phyloP scores from a whole-genome alignment of 2,113 vertebrate species.

The Python bivittatus region DNA sequence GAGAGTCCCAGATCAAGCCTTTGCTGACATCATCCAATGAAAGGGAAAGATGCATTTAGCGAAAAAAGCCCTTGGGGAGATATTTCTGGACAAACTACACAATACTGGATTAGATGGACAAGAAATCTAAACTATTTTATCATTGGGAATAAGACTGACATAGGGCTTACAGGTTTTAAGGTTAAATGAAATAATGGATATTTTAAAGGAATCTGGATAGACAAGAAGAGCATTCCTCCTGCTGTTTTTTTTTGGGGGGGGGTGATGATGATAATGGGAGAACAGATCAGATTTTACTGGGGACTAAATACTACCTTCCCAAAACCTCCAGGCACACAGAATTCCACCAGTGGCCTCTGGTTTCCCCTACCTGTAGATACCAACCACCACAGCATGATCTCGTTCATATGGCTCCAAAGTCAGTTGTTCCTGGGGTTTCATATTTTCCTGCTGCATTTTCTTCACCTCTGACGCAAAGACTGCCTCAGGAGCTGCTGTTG shows the following conservation, averaged over 20 bases:
- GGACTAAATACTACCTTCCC: neutral
- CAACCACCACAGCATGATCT: slow-evolving; percentile 92
- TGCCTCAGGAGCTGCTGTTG: slow-evolving; percentile 88
- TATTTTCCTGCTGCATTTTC: slow-evolving; percentile 91
- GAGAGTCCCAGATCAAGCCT: neutral
- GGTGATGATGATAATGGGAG: neutral
- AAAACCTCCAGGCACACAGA: neutral
- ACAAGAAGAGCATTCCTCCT: neutral
- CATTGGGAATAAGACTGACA: neutral
- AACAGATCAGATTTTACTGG: neutral
- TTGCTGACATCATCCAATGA: neutral
- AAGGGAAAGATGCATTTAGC: neutral
- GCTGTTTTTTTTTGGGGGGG: neutral
- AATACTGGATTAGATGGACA: neutral
- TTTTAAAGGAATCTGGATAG: neutral
- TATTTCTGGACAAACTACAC: neutral
- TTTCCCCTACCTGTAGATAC: slow-evolving; percentile 84
- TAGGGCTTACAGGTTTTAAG: neutral
- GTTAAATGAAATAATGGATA: neutral
- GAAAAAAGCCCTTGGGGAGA: neutral
- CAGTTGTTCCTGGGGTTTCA: slow-evolving; percentile 94
- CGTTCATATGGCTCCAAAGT: slow-evolving; percentile 93
- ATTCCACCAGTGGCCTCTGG: neutral
- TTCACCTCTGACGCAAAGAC: slow-evolving; percentile 91
- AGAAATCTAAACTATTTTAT: neutral